These are phyloP conservation scores for Drosophila pseudoobscura DNA, from an alignment of 1,140 invertebrate genomes.

Conservation along the genomic window DNA sequence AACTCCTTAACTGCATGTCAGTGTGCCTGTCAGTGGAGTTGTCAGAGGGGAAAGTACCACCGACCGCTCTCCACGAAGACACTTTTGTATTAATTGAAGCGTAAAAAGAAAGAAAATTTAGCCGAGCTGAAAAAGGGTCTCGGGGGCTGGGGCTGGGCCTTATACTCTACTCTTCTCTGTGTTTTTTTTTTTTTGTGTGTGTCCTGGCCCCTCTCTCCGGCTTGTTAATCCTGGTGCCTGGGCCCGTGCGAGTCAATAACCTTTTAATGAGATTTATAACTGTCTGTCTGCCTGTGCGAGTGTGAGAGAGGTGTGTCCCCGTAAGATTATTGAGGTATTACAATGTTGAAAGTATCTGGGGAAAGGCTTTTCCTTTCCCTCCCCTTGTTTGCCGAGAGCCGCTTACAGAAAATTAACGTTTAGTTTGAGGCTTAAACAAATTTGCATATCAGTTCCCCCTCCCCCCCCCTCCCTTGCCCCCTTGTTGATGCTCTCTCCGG, in stretches of 20 bases:
- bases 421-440: slow-evolving; percentile 73
- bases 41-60: slow-evolving; percentile 23
- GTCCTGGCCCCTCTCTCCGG: slow-evolving; percentile 21
- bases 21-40: slow-evolving; percentile 57
- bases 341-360: slow-evolving; percentile 59
- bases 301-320: slow-evolving; percentile 55
- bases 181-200: not conserved
- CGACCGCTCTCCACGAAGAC: slow-evolving; percentile 46
- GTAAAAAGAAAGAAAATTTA: slow-evolving; percentile 77
- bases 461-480: not conserved
- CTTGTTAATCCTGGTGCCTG: slow-evolving; percentile 58
- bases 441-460: slow-evolving; percentile 66
- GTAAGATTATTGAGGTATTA: slow-evolving; percentile 74
- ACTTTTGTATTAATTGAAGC: slow-evolving; percentile 81
- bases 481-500: slow-evolving; percentile 36
- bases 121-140: slow-evolving; percentile 20
- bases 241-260: slow-evolving; percentile 70
- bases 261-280: slow-evolving; percentile 81
- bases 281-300: slow-evolving; percentile 39
- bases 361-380: slow-evolving; percentile 15
- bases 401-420: slow-evolving; percentile 73
- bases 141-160: not conserved
- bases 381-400: slow-evolving; percentile 56
- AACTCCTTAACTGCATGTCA: slow-evolving; percentile 51
- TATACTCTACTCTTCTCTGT: no score